Conservation (phyloP, 1,140 invertebrate species). For the Mizuhopecten yessoensis region DNA sequence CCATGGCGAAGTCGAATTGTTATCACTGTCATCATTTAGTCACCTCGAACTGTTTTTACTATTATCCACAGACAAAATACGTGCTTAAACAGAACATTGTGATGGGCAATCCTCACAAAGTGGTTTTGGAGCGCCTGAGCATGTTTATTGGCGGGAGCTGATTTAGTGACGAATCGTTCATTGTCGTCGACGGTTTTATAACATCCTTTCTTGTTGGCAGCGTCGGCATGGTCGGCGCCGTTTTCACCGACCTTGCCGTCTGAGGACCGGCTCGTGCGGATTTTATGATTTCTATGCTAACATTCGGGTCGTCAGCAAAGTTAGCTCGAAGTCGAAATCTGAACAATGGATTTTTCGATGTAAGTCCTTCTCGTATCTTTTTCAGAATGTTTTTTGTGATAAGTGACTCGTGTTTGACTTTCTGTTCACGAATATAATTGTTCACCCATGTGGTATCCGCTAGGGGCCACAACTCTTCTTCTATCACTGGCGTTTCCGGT, state of each 20-base stretch:
- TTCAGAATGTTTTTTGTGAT: conserved; percentile 62
- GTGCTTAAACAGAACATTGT: no score
- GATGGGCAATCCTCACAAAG: not conserved
- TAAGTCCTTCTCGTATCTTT: conserved; percentile 53
- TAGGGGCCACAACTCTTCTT: conserved; percentile 54
- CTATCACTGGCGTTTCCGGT: conserved; percentile 42
- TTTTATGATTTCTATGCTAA: not conserved
- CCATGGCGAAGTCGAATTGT: no score
- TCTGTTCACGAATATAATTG: conserved; percentile 56
- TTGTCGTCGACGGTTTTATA: not conserved
- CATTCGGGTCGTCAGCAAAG: conserved; percentile 56
- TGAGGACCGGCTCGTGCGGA: not conserved
- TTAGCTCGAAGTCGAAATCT: conserved; percentile 54
- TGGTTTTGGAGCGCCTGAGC: not conserved
- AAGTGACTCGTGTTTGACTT: conserved; percentile 57
- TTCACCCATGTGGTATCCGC: conserved; percentile 49
- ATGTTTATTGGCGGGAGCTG: conserved; percentile 8
- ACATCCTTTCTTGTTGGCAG: not conserved
- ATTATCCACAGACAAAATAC: no score
- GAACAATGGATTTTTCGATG: conserved; percentile 52
- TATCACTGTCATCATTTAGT: no score
- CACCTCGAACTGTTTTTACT: no score
- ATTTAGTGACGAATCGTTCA: conserved; percentile 4
- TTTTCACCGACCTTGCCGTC: not conserved
- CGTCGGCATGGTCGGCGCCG: not conserved